phyloP scores from a whole-genome alignment of 2,888 invertebrate genomes.

The Artemia sinica region DNA sequence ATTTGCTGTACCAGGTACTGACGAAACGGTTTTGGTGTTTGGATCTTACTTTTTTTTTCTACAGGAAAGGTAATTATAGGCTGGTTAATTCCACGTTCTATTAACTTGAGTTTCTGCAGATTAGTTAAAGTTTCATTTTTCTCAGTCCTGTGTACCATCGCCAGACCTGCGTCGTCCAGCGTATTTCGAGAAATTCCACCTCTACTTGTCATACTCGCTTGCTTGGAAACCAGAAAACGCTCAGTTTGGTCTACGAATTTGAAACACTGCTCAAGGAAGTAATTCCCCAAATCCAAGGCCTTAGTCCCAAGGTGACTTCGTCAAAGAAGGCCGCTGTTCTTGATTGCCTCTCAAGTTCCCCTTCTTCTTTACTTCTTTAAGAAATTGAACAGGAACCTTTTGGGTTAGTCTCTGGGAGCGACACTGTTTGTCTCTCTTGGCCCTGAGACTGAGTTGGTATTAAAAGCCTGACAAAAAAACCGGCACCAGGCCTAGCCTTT shows the following conservation, averaged over 20 bases:
- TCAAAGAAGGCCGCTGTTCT: background rate
- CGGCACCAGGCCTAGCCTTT: background rate
- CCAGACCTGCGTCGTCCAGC: too few relatives aligned
- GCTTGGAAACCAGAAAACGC: too few relatives aligned
- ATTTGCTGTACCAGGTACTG: background rate
- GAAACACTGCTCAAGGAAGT: background rate
- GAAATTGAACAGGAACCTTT: too few relatives aligned
- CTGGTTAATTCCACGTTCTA: background rate
- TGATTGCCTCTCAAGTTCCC: background rate
- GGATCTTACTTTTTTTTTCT: background rate
- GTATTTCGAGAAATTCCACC: too few relatives aligned
- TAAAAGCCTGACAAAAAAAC: background rate
- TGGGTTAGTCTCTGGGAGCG: too few relatives aligned
- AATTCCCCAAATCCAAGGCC: background rate
- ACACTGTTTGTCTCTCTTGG: background rate
- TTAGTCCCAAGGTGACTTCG: background rate
- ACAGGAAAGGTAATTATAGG: background rate
- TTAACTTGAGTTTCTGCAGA: too few relatives aligned
- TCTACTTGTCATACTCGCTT: too few relatives aligned
- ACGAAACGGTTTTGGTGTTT: background rate
- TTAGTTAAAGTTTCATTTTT: too few relatives aligned
- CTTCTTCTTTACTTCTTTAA: too few relatives aligned
- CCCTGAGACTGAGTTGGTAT: background rate
- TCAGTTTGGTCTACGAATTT: background rate
- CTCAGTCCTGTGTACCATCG: too few relatives aligned